These are phyloP conservation scores for Grammomys surdaster DNA, from an alignment of 2,113 vertebrate genomes.

Conservation along the genomic window DNA sequence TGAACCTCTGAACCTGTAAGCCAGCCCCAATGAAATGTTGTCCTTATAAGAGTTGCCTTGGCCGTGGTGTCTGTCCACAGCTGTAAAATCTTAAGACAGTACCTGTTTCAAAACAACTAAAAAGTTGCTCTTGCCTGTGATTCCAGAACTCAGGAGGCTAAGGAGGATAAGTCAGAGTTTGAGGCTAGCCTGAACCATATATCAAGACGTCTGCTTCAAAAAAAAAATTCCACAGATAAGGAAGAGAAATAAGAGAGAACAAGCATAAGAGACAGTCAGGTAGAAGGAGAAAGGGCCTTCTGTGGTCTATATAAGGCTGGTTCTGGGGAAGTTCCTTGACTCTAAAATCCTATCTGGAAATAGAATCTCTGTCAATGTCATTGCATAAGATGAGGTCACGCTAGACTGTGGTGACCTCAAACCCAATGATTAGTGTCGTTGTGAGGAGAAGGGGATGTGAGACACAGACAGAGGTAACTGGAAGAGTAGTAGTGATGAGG, in stretches of 20 bases:
- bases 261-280: neutral
- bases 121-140: neutral
- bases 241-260: slow-evolving; percentile 8
- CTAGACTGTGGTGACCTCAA: neutral
- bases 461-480: neutral
- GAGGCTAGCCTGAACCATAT: neutral
- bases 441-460: too few relatives aligned
- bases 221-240: too few relatives aligned
- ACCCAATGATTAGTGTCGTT: neutral
- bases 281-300: too few relatives aligned
- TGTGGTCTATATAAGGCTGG: too few relatives aligned
- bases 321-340: too few relatives aligned
- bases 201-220: neutral
- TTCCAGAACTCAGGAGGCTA: neutral
- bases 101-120: neutral
- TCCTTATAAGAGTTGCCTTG: too few relatives aligned
- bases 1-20: too few relatives aligned
- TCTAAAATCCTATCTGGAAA: neutral
- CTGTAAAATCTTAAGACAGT: too few relatives aligned
- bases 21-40: too few relatives aligned
- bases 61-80: too few relatives aligned
- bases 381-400: neutral
- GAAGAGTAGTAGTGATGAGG: fast-evolving
- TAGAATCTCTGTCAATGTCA: neutral
- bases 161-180: too few relatives aligned